Percentiles rank a stretch among this genome's conserved stretches.
Evolutionary conservation across 2,888 invertebrate genomes (phyloP).

Genomic region (Cepaea hortensis): DNA sequence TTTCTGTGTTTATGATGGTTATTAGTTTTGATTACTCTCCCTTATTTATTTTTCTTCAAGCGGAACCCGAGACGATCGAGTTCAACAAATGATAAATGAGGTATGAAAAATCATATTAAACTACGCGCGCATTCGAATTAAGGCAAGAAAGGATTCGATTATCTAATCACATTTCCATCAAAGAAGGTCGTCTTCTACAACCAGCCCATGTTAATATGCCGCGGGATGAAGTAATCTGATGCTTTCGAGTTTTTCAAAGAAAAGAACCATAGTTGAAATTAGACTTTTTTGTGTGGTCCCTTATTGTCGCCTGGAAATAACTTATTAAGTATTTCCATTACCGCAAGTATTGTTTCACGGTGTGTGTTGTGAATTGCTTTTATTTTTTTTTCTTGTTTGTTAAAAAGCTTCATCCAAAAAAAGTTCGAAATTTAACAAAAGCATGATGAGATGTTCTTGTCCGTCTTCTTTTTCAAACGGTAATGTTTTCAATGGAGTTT

Average conservation of each 20-base stretch:
- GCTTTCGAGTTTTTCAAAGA: neutral
- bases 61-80: neutral
- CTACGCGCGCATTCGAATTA: conserved; percentile 5
- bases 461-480: too few relatives aligned
- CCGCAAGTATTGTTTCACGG: too few relatives aligned
- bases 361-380: too few relatives aligned
- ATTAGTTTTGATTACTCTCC: neutral
- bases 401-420: too few relatives aligned
- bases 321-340: conserved; percentile 13
- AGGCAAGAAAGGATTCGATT: conserved; percentile 17
- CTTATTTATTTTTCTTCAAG: neutral
- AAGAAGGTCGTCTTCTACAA: conserved; percentile 4
- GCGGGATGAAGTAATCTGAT: conserved; percentile 14
- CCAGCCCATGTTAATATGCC: conserved; percentile 5
- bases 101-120: conserved; percentile 14
- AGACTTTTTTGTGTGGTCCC: neutral
- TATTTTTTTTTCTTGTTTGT: too few relatives aligned
- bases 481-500: too few relatives aligned
- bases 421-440: too few relatives aligned
- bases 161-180: conserved; percentile 9
- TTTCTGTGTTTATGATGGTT: neutral
- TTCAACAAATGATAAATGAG: conserved; percentile 7
- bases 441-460: too few relatives aligned
- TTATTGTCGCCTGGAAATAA: neutral
- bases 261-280: neutral